Percentiles rank a stretch among this genome's conserved stretches.
phyloP scores from a whole-genome alignment of 1,140 invertebrate genomes.

The Amphibalanus amphitrite region DNA sequence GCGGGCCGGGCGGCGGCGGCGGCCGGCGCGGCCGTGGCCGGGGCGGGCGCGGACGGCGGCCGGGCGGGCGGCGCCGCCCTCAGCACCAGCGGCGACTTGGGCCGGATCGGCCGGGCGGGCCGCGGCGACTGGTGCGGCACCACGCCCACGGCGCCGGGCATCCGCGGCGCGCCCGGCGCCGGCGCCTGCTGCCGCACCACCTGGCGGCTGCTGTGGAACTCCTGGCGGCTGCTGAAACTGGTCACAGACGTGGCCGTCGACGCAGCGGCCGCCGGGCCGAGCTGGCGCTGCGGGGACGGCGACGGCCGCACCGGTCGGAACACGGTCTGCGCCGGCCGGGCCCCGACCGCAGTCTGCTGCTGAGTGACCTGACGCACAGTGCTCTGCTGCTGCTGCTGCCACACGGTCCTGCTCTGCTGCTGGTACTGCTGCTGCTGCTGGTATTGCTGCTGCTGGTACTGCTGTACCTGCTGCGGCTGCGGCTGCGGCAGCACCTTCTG shows the following conservation, averaged over 20 bases:
- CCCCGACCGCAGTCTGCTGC: background rate
- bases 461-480: no score
- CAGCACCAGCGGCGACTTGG: background rate
- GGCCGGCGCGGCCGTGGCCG: no score
- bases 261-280: background rate
- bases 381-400: background rate
- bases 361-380: background rate
- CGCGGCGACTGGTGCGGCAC: background rate
- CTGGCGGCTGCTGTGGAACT: background rate
- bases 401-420: background rate
- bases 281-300: background rate
- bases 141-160: background rate
- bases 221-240: background rate
- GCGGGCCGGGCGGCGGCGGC: no score
- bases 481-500: background rate
- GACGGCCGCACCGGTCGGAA: conserved; percentile 3
- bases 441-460: no score
- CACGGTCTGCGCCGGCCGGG: background rate
- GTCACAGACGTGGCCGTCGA: background rate
- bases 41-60: no score
- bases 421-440: no score
- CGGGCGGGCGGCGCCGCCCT: no score
- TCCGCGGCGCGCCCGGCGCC: no score
- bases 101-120: background rate
- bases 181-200: background rate